These are phyloP conservation scores for rabbit (Oryctolagus cuniculus) DNA, from an alignment of 2,113 vertebrate genomes.

Conservation along the genomic window DNA sequence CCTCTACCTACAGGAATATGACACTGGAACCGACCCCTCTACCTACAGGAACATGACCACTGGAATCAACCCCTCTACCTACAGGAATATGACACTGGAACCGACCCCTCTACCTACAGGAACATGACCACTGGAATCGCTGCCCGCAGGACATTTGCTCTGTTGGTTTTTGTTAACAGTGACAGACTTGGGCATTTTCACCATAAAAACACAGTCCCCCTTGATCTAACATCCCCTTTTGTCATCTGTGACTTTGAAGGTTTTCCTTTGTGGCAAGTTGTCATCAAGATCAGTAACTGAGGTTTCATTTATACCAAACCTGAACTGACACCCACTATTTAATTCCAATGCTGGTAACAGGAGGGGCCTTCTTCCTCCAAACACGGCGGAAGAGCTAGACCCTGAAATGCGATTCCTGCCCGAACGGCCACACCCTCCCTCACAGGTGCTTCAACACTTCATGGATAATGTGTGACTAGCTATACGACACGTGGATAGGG, in stretches of 20 bases:
- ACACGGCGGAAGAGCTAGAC: not conserved
- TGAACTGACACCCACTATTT: not conserved
- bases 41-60: not conserved
- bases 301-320: not conserved
- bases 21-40: not conserved
- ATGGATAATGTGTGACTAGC: not conserved
- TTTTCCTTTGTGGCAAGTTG: slow-evolving; percentile 33
- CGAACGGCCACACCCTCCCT: not conserved
- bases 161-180: slow-evolving; percentile 1
- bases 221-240: not conserved
- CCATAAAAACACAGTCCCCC: slow-evolving; percentile 6
- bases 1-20: not conserved
- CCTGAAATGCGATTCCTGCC: not conserved
- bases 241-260: slow-evolving; percentile 17
- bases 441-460: not conserved
- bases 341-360: not conserved
- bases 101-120: too few species aligned
- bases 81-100: not conserved
- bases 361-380: not conserved
- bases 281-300: not conserved
- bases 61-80: not conserved
- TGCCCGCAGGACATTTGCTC: not conserved
- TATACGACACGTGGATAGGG: not conserved
- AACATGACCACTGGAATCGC: slow-evolving; percentile 5
- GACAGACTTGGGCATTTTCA: not conserved